Evolutionary conservation across 2,888 invertebrate genomes (phyloP), one percentile per base, ranked within the genome.

Genomic region (Lepidochitona cinerea): DNA sequence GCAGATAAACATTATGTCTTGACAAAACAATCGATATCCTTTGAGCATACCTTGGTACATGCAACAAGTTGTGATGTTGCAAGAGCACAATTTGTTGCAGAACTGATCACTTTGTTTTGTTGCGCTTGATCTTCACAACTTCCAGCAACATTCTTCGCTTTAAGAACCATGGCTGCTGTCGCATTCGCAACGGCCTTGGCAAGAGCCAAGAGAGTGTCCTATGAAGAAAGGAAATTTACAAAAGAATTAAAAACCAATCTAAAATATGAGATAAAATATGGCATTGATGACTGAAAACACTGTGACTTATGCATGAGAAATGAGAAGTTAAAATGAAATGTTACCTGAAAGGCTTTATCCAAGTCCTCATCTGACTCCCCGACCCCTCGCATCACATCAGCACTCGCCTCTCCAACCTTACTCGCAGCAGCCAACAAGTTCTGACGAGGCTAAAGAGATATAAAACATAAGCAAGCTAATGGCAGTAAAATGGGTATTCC

Each of bases 121-220:
- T 94, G 93, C 49, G 93, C 94, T 79, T 95, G 95, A 85, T 95
- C 94, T 83, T 96, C 95, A 81, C 96, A 96, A 68, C 92, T 92
- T 0, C 96, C 96, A 0, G 99, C 98, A 78, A 99, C 97, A 85
- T 96, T 96, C 92, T 99, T 98, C 0, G 99, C 98, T 89, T 97
- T 96, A 71, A 99, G 93, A 1, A 99, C 99, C 70, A 99, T 92
- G 0, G 97, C 96, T 0, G 99, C 99, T 0, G 99, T 98, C 1
- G 98, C 97, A 90, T 98, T 99, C 54, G 99, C 99, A 37, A 99
- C 99, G 0, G 96, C 96, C 91, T 99, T 99, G 6, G 99, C 99
- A 81, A 98, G 92, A 0, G 96, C 95, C 33, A 99, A 92, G 0
- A 99, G 93, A 92, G 97, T 95, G 84, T 99, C 99, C 92, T 92